Conservation (phyloP, 1,140 invertebrate species). For the Aplysia californica region DNA sequence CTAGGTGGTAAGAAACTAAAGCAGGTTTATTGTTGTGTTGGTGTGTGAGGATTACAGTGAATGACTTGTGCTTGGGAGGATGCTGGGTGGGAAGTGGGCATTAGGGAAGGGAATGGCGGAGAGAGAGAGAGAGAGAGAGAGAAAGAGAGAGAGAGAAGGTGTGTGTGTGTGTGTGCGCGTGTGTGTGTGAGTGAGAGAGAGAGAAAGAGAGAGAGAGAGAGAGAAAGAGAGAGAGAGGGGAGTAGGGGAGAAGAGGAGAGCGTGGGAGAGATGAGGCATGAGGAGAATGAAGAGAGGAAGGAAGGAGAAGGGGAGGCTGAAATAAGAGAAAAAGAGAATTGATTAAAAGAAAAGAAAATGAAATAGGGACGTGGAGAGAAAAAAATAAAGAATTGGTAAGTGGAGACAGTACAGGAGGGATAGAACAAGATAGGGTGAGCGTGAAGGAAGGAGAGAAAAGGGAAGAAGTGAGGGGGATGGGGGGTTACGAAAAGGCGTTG, state of each 20-base stretch:
- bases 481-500: neutral
- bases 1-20: too few species aligned
- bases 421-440: neutral
- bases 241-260: neutral
- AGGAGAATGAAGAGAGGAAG: neutral
- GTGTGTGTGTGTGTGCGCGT: neutral
- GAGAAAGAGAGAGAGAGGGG: neutral
- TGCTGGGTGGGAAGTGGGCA: too few species aligned
- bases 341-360: neutral
- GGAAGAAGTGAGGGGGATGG: neutral
- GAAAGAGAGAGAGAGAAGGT: conserved; percentile 1
- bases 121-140: conserved; percentile 2
- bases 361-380: neutral
- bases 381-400: neutral
- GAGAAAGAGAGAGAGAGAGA: neutral
- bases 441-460: neutral
- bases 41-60: too few species aligned
- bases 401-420: neutral
- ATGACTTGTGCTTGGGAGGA: too few species aligned
- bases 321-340: neutral
- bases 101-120: neutral
- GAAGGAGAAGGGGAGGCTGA: neutral
- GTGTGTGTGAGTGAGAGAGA: neutral
- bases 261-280: neutral
- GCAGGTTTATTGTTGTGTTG: too few species aligned